These are phyloP conservation scores for Cichlasoma orientale DNA, from an alignment of 2,797 vertebrate species.

Conservation along the genomic window DNA sequence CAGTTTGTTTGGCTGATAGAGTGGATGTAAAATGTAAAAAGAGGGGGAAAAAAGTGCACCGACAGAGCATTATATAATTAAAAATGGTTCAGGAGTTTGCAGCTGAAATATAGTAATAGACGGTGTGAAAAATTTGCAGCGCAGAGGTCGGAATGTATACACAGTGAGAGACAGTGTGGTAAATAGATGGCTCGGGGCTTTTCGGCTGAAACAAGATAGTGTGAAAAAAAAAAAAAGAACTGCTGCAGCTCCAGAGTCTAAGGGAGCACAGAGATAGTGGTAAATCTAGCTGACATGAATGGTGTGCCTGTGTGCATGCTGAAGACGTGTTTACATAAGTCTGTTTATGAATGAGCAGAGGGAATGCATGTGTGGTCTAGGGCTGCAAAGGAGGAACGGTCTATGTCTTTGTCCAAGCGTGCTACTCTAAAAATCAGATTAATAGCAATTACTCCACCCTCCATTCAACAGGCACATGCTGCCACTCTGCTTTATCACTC, in stretches of 20 bases:
- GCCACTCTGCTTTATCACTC: conserved; percentile 60
- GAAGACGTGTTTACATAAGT: conserved; percentile 61
- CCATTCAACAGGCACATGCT: conserved; percentile 74
- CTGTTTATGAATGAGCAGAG: conserved; percentile 58
- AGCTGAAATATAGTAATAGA: conserved; percentile 29
- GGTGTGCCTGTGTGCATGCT: conserved; percentile 29
- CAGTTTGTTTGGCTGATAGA: conserved; percentile 32
- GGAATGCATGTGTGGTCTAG: conserved; percentile 69
- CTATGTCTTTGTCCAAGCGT: conserved; percentile 26
- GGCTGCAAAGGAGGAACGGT: conserved; percentile 5
- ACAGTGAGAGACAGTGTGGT: conserved; percentile 44
- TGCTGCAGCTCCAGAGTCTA: conserved; percentile 28
- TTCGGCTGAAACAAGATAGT: conserved; percentile 48
- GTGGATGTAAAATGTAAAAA: not conserved
- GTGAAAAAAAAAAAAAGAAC: conserved; percentile 14
- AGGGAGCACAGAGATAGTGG: conserved; percentile 38
- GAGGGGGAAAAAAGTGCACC: not conserved
- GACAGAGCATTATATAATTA: conserved; percentile 47
- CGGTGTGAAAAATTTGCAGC: conserved; percentile 52
- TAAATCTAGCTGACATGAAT: conserved; percentile 53
- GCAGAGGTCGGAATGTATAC: conserved; percentile 44
- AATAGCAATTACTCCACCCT: conserved; percentile 76
- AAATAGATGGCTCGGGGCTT: conserved; percentile 55
- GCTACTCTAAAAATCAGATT: conserved; percentile 61
- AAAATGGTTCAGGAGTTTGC: conserved; percentile 11